phyloP scores from a whole-genome alignment of 2,797 vertebrate genomes.

The Cynopterus sphinx region DNA sequence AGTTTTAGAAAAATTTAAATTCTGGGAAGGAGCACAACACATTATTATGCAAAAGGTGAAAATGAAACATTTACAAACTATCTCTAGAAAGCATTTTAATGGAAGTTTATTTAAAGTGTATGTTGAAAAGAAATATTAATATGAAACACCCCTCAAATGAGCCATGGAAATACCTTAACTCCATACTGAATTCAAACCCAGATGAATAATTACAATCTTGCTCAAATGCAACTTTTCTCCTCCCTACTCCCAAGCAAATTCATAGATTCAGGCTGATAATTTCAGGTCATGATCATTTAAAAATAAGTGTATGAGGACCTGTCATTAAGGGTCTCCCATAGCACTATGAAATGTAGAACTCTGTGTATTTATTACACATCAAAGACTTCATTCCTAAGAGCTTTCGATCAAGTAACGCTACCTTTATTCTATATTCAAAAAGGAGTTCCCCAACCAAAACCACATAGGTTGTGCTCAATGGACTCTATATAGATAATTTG shows the following conservation, averaged over 20 bases:
- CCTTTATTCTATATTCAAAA: neutral
- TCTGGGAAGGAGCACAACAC: neutral
- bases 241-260: neutral
- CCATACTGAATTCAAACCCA: neutral
- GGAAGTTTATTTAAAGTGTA: constrained; percentile 13
- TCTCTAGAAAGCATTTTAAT: neutral
- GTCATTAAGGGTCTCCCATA: neutral
- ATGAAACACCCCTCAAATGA: neutral
- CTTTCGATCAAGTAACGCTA: neutral
- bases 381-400: neutral
- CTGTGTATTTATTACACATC: neutral
- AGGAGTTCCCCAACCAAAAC: neutral
- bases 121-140: neutral
- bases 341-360: neutral
- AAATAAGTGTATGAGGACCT: neutral
- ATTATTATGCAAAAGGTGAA: constrained; percentile 27
- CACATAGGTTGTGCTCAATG: neutral
- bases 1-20: constrained; percentile 34
- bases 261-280: neutral
- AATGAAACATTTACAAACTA: constrained; percentile 32
- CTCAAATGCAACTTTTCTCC: neutral
- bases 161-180: neutral
- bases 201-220: neutral
- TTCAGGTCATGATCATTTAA: neutral
- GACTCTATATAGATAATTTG: neutral